Base-by-base conservation (phyloP, 1,140 invertebrate genomes). In the Plutomurus gul region DNA sequence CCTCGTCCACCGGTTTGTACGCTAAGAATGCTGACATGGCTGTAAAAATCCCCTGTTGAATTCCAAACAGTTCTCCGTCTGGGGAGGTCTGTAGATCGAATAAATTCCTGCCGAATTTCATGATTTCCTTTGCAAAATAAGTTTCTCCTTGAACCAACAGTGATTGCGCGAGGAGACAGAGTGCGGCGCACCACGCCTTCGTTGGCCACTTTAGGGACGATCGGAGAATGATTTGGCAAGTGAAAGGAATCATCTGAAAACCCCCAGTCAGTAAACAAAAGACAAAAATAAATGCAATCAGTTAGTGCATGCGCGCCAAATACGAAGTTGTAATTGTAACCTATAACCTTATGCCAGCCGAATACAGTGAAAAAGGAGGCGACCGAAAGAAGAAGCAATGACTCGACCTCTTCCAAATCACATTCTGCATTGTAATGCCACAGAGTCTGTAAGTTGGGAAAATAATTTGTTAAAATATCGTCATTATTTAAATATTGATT, bases 271-370 rank as follows among this genome's bases (percentile, higher is more conserved):
- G n/a, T n/a, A n/a, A n/a, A n/a, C n/a, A n/a, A n/a, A n/a, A n/a
- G n/a, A n/a, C n/a, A n/a, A n/a, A n/a, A n/a, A n/a, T n/a, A n/a
- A n/a, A n/a, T n/a, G n/a, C n/a, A n/a, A n/a, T n/a, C n/a, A n/a
- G n/a, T n/a, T n/a, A n/a, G n/a, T n/a, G n/a, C n/a, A n/a, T n/a
- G n/a, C n/a, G n/a, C n/a, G n/a, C n/a, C n/a, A n/a, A n/a, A n/a
- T n/a, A n/a, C n/a, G n/a, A n/a, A n/a, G n/a, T n/a, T n/a, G n/a
- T n/a, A n/a, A n/a, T n/a, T n/a, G n/a, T n/a, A n/a, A n/a, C n/a
- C n/a, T n/a, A n/a, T 56, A 56, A 79, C 77, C 39, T 80, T 49
- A 51, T 82, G 81, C 81, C 81, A 82, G 13, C 81, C 81, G 47
- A 80, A 80, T 13, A 74, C 72, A 6, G 51, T 39, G 25, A 80